Evolutionary conservation across 2,888 invertebrate genomes (phyloP).

Genomic region (Metellina segmentata): DNA sequence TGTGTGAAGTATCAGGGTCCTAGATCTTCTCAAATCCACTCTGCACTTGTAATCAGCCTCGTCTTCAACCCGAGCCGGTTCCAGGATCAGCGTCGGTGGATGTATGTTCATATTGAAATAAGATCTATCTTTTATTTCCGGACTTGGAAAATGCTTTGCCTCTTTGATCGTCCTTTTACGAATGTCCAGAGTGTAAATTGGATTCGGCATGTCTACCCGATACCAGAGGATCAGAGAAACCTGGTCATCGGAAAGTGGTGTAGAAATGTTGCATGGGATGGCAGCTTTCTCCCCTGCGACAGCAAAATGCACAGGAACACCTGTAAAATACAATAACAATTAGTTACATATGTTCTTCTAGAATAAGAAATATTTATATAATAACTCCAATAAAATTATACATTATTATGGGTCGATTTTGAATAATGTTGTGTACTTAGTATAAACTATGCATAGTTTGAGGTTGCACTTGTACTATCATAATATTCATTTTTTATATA

Average conservation of each 20-base stretch:
- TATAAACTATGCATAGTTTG: too few species aligned
- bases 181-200: conserved; percentile 76
- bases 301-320: conserved; percentile 65
- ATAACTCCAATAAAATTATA: too few species aligned
- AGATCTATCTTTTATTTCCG: conserved; percentile 69
- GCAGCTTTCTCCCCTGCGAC: conserved; percentile 75
- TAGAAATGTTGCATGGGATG: conserved; percentile 75
- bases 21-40: conserved; percentile 71
- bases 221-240: conserved; percentile 77
- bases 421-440: too few species aligned
- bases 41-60: conserved; percentile 76
- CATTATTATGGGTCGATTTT: too few species aligned
- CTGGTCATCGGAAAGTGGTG: conserved; percentile 68
- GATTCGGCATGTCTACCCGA: conserved; percentile 73
- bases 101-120: conserved; percentile 72
- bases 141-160: conserved; percentile 74
- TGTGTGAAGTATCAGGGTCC: conserved; percentile 74
- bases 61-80: conserved; percentile 74
- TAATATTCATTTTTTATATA: too few species aligned
- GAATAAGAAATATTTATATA: too few species aligned
- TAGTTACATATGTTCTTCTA: neutral
- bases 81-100: conserved; percentile 63
- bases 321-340: conserved; percentile 7
- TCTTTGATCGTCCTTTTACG: conserved; percentile 73
- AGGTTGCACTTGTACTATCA: too few species aligned